Conservation (phyloP, 2,113 vertebrate genomes). For the Dasyurus viverrinus region DNA sequence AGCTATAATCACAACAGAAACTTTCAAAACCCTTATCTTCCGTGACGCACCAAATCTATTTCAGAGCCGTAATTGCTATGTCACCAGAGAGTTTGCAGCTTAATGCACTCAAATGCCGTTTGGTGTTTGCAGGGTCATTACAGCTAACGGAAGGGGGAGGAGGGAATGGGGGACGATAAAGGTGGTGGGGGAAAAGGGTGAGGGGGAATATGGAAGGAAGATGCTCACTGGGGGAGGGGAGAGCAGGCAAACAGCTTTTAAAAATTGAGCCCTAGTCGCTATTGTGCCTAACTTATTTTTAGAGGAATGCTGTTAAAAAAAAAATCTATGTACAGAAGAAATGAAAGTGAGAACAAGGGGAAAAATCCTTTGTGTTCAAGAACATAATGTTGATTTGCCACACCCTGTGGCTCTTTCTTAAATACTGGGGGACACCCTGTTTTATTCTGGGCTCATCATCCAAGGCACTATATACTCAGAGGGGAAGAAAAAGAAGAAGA, state of each 20-base stretch:
- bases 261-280: conserved; percentile 58
- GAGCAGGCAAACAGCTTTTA: not conserved
- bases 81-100: conserved; percentile 88
- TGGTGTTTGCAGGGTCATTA: conserved; percentile 89
- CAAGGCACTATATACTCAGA: not conserved
- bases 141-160: conserved; percentile 69
- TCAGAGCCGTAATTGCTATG: conserved; percentile 96
- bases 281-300: conserved; percentile 72
- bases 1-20: conserved; percentile 96
- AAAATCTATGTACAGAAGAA: conserved; percentile 20
- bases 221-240: not conserved
- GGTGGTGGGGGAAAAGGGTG: conserved; percentile 15
- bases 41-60: conserved; percentile 95
- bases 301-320: conserved; percentile 15
- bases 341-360: conserved; percentile 33
- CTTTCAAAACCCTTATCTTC: conserved; percentile 92
- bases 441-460: not conserved
- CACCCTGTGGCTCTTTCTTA: not conserved
- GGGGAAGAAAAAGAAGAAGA: not conserved
- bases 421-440: not conserved
- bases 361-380: not conserved
- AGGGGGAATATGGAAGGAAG: not conserved
- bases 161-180: not conserved
- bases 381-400: not conserved
- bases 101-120: conserved; percentile 90